Percentiles rank a stretch among this genome's conserved stretches.
phyloP scores from a whole-genome alignment of 2,888 invertebrate genomes.

The Thymelicus lineola region DNA sequence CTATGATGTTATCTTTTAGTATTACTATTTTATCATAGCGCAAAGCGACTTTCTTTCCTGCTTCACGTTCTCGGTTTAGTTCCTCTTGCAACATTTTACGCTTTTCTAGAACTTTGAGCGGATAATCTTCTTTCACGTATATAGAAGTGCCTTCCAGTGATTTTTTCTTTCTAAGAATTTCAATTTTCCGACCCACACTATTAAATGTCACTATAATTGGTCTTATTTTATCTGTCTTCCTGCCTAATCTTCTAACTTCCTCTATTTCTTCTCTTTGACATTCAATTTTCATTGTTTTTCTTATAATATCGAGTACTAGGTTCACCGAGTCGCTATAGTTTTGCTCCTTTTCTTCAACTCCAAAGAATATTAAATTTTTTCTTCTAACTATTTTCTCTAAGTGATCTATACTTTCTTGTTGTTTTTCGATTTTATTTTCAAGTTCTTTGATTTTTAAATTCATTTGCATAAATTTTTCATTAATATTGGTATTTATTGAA shows the following conservation, averaged over 20 bases:
- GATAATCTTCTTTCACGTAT: conserved; percentile 45
- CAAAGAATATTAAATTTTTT: conserved; percentile 47
- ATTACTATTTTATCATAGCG: conserved; percentile 43
- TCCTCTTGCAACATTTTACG: conserved; percentile 44
- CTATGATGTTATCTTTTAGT: conserved; percentile 26
- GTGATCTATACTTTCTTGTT: conserved; percentile 46
- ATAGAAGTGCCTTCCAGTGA: conserved; percentile 33
- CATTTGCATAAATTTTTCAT: conserved; percentile 42
- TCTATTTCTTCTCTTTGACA: conserved; percentile 41
- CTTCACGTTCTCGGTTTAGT: conserved; percentile 37
- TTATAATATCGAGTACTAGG: no score
- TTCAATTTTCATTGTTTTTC: no score
- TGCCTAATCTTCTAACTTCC: conserved; percentile 38
- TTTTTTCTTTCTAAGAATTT: conserved; percentile 44
- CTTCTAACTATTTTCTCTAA: conserved; percentile 44
- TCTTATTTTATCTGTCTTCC: conserved; percentile 35
- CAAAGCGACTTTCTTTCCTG: conserved; percentile 42
- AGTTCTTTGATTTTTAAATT: conserved; percentile 41
- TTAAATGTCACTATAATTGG: conserved; percentile 40
- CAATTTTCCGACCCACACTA: conserved; percentile 42
- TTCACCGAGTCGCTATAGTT: conserved; percentile 34
- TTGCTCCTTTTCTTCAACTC: conserved; percentile 42
- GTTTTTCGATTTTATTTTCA: conserved; percentile 45
- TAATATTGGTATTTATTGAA: conserved; percentile 43
- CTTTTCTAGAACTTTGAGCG: conserved; percentile 43